Percentiles rank a stretch among this genome's conserved stretches.
These are phyloP conservation scores for Callaeas wilsoni DNA, from an alignment of 2,113 vertebrate genomes.

Conservation along the genomic window DNA sequence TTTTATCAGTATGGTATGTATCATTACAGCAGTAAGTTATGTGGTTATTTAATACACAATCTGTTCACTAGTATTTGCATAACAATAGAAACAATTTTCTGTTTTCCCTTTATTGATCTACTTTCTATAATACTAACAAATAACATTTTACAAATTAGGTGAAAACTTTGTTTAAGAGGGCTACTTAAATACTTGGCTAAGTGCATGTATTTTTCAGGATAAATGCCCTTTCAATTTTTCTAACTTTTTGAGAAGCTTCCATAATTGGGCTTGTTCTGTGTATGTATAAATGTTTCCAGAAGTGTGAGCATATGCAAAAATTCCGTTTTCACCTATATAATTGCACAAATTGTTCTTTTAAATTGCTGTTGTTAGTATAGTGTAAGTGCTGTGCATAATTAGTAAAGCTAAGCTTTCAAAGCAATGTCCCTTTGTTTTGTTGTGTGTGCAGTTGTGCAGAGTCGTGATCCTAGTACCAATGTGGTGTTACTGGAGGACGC, in stretches of 20 bases:
- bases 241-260: not conserved
- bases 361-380: not conserved
- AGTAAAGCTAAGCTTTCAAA: not conserved
- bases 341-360: not conserved
- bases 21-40: conserved; percentile 77
- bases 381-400: not conserved
- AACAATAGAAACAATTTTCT: not conserved
- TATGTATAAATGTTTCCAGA: not conserved
- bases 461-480: conserved; percentile 95
- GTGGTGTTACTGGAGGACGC: conserved; percentile 94
- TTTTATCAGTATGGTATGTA: conserved; percentile 95
- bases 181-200: not conserved
- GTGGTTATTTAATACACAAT: conserved; percentile 31
- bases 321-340: not conserved
- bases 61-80: not conserved
- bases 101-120: not conserved
- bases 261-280: not conserved
- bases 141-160: not conserved
- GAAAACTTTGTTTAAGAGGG: not conserved
- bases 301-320: not conserved
- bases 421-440: not conserved
- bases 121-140: not conserved
- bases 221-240: not conserved
- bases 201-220: not conserved
- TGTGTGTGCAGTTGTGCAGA: conserved; percentile 84